Percentiles rank a stretch among this genome's conserved stretches.
These are phyloP conservation scores for Torymus tubicola DNA, from an alignment of 2,888 invertebrate genomes.

Conservation along the genomic window DNA sequence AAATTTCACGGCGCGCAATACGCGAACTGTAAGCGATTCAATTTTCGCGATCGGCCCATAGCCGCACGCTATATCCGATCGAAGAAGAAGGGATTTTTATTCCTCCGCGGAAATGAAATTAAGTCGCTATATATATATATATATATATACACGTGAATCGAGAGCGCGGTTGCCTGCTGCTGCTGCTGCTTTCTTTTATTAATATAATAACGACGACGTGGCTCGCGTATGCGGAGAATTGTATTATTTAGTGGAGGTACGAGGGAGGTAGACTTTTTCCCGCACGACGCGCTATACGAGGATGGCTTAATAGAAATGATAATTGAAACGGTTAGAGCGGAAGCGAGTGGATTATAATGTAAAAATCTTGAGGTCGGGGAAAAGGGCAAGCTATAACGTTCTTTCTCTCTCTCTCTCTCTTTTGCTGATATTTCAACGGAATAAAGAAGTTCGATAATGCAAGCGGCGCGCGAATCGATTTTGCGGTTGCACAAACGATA, in stretches of 20 bases:
- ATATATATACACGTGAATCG: no score
- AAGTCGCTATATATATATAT: constrained; percentile 22
- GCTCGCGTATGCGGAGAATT: constrained; percentile 13
- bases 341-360: constrained; percentile 9
- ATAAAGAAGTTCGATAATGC: no score
- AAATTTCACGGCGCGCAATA: constrained; percentile 40
- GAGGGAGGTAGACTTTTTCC: neutral
- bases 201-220: constrained; percentile 38
- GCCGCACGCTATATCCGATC: constrained; percentile 25
- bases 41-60: neutral
- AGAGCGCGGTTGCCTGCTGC: neutral
- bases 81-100: constrained; percentile 25
- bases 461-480: no score
- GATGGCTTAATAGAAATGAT: constrained; percentile 25
- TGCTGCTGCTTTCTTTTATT: constrained; percentile 52
- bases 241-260: constrained; percentile 27
- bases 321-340: constrained; percentile 16
- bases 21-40: neutral
- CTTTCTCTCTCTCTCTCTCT: no score
- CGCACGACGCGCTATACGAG: neutral
- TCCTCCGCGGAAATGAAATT: constrained; percentile 43
- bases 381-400: no score
- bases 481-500: no score
- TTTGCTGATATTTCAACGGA: no score
- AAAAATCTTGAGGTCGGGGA: neutral